Evolutionary conservation across 2,888 invertebrate species (phyloP).

Genomic region (Melinaea menophilus): DNA sequence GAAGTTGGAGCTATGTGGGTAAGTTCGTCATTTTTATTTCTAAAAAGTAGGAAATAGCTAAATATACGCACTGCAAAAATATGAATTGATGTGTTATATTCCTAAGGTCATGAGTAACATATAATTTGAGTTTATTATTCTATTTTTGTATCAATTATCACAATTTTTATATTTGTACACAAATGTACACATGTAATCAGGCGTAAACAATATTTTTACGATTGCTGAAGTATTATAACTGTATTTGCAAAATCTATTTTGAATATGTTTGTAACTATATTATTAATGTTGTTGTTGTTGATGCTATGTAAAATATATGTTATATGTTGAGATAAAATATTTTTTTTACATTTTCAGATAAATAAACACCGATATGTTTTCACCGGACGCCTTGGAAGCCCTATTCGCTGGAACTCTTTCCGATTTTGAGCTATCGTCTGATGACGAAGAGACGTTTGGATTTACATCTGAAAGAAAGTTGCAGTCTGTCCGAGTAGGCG

Average conservation of each 20-base stretch:
- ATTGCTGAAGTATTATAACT: conserved; percentile 16
- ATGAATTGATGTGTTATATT: conserved; percentile 24
- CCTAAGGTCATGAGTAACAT: conserved; percentile 24
- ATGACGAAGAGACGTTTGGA: conserved; percentile 27
- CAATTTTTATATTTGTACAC: conserved; percentile 30
- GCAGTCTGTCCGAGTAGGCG: conserved; percentile 28
- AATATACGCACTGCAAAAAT: conserved; percentile 26
- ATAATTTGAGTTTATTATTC: conserved; percentile 22
- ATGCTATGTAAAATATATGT: conserved; percentile 17
- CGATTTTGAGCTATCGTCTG: conserved; percentile 28
- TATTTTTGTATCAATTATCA: conserved; percentile 20
- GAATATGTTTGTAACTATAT: conserved; percentile 22
- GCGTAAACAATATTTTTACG: conserved; percentile 24
- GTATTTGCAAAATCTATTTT: conserved; percentile 22
- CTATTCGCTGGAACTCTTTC: conserved; percentile 16
- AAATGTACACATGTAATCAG: conserved; percentile 30
- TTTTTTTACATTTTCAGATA: conserved; percentile 28
- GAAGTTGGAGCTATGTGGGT: conserved; percentile 19
- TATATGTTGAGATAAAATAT: conserved; percentile 16
- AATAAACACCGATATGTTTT: conserved; percentile 27
- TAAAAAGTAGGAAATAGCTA: conserved; percentile 16
- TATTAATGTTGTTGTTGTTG: conserved; percentile 15
- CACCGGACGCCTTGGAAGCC: conserved; percentile 21
- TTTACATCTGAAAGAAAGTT: conserved; percentile 25
- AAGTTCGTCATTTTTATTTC: conserved; percentile 22